Base-by-base conservation (phyloP, 2,113 vertebrate species). In the Eudyptes chrysolophus region DNA sequence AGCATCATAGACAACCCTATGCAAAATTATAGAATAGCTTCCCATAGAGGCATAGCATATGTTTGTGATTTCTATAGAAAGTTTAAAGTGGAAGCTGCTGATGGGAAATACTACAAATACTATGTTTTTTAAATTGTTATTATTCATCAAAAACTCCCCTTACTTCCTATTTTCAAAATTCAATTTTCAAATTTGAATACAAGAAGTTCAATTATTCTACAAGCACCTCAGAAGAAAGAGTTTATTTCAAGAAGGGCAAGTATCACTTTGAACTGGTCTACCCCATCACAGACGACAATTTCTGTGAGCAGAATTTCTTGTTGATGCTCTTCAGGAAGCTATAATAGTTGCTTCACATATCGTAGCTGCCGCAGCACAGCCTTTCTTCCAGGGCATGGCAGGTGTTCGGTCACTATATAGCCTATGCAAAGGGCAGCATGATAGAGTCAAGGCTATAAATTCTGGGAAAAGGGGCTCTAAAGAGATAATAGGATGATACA, bases 271-370 rank as follows among this genome's bases (percentile, higher is more conserved):
- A 70, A 83, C 55, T 51, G 38, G 1, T 68, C 69, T 54, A 8
- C 9, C 34, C 48, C 30, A 5, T 2, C 2, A 6, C 52, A 52
- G 32, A 11, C 16, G 27, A 19, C 20, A 44, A 13, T 10, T 75
- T 10, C 32, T 78, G n/a, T 1, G 2, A 52, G 48, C 18, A 64
- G 27, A 42, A 48, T 3, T 68, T 64, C 64, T 42, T 27, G 4
- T 5, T 60, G 60, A 16, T 51, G 90, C 26, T 52, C 48, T 75
- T 68, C 46, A 62, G 51, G 75, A 25, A 60, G 60, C 34, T 66
- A 1, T 3, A 64, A 20, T 0, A 6, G n/a, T 26, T 29, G 21
- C 6, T 70, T 4, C 61, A 11, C 12, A 3, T 15, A 16, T 0
- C 1, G 0, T 1, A 30, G 55, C 20, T 38, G n/a, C 30, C 1